Evolutionary conservation across 2,888 invertebrate genomes (phyloP).

Genomic region (Carpatolechia fugitivella): DNA sequence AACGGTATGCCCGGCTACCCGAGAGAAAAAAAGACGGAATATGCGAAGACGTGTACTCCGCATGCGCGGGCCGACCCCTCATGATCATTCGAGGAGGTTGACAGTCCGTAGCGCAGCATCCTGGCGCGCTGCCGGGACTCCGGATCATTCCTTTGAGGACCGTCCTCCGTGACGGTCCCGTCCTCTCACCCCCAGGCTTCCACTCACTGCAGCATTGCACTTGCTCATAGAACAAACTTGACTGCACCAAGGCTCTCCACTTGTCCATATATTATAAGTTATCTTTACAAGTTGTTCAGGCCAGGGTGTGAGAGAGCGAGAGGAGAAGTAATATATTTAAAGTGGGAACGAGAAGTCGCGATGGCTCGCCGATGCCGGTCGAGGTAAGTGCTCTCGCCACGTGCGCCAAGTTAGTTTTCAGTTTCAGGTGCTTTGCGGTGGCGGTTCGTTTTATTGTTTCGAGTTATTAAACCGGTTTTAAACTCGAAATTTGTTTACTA

Average conservation of each 20-base stretch:
- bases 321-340: slow-evolving; percentile 51
- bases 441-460: slow-evolving; percentile 33
- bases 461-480: slow-evolving; percentile 25
- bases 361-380: slow-evolving; percentile 64
- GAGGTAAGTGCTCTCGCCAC: slow-evolving; percentile 74
- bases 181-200: slow-evolving; percentile 65
- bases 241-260: slow-evolving; percentile 39
- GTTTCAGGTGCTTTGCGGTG: slow-evolving; percentile 41
- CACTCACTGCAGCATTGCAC: slow-evolving; percentile 41
- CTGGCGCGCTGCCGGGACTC: slow-evolving; percentile 64
- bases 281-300: slow-evolving; percentile 27
- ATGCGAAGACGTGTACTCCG: slow-evolving; percentile 37
- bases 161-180: slow-evolving; percentile 74
- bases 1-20: neutral
- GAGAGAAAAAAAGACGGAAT: neutral
- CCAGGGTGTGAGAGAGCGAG: slow-evolving; percentile 75
- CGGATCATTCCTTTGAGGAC: slow-evolving; percentile 72
- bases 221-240: slow-evolving; percentile 19
- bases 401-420: slow-evolving; percentile 59
- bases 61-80: slow-evolving; percentile 73
- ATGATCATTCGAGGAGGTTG: slow-evolving; percentile 64
- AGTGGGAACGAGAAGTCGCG: slow-evolving; percentile 74
- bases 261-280: slow-evolving; percentile 23
- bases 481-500: slow-evolving; percentile 12
- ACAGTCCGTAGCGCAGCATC: slow-evolving; percentile 64